phyloP scores from a whole-genome alignment of 1,140 invertebrate genomes.

The Macrostomum lignano region DNA sequence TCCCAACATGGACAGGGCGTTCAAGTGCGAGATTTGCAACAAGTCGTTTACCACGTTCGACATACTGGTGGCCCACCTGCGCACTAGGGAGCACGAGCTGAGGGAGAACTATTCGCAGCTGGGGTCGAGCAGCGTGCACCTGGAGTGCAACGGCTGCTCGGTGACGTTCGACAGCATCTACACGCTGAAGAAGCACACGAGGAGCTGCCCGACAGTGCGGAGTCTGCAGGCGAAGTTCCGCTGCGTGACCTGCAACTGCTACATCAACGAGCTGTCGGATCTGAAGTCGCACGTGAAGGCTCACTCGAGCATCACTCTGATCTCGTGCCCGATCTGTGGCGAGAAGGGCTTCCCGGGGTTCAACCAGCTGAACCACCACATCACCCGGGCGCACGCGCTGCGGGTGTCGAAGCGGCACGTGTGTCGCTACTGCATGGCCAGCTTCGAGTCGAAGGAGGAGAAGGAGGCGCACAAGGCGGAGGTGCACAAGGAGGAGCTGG shows the following conservation, averaged over 20 bases:
- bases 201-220: conserved; percentile 3
- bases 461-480: conserved; percentile 3
- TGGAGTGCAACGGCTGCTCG: conserved; percentile 3
- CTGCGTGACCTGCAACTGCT: conserved; percentile 4
- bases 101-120: conserved; percentile 3
- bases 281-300: conserved; percentile 5
- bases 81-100: conserved; percentile 1
- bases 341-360: conserved; percentile 5
- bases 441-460: conserved; percentile 6
- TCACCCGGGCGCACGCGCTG: conserved; percentile 5
- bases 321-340: conserved; percentile 6
- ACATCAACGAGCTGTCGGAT: conserved; percentile 2
- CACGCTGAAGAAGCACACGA: conserved; percentile 5
- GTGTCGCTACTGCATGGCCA: conserved; percentile 5
- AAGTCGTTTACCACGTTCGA: background rate
- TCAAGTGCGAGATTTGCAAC: conserved; percentile 2
- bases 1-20: conserved; percentile 3
- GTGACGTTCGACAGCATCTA: conserved; percentile 5
- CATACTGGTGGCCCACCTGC: background rate
- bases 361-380: conserved; percentile 6
- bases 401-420: conserved; percentile 3
- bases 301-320: conserved; percentile 4
- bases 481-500: conserved; percentile 4
- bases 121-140: background rate
- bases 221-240: conserved; percentile 3